Base-by-base conservation (phyloP, 2,797 vertebrate species). In the Pseudochirops cupreus region DNA sequence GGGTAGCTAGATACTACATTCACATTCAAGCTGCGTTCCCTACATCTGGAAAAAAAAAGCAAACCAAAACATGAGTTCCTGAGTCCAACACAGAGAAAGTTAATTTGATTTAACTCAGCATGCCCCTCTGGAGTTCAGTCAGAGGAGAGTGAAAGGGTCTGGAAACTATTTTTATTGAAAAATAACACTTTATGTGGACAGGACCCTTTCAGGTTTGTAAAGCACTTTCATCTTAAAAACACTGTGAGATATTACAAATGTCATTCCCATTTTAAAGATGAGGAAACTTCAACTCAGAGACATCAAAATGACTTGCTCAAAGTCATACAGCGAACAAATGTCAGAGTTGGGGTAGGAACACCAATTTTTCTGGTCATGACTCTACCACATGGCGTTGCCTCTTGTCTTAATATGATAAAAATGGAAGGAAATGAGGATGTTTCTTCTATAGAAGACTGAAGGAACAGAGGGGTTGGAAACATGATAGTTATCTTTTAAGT, bases 131-230 rank as follows among this genome's bases (percentile, higher is more conserved):
- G 13, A 56, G 7, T 67, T 93, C 54, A 91, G 18, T 13, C 33
- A 94, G 53, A 92, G 13, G 21, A 94, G 57, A n/a, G 11, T 94
- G 93, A 91, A 95, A 92, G 26, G 46, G 92, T 57, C 12, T 24
- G 91, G 89, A 95, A 91, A 56, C 21, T n/a, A 33, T 26, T 1
- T 46, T 13, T 67, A 67, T n/a, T n/a, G 33, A 33, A 16, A n/a
- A 67, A 67, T 67, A 67, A 18, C 33, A n/a, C 13, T n/a, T 62
- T 62, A 33, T 16, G 62, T 74, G 3, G 4, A 16, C 14, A 74
- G 14, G 14, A 33, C 13, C 62, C 62, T 74, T 39, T 74, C 18
- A n/a, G 5, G 14, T 74, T n/a, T 74, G 62, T 6, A n/a, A 74
- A 74, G 33, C 14, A 74, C 33, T 62, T 62, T 74, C 62, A 74